Evolutionary conservation across 1,140 invertebrate species (phyloP), one percentile per base, ranked within the genome.

Genomic region (Eumaeus atala): DNA sequence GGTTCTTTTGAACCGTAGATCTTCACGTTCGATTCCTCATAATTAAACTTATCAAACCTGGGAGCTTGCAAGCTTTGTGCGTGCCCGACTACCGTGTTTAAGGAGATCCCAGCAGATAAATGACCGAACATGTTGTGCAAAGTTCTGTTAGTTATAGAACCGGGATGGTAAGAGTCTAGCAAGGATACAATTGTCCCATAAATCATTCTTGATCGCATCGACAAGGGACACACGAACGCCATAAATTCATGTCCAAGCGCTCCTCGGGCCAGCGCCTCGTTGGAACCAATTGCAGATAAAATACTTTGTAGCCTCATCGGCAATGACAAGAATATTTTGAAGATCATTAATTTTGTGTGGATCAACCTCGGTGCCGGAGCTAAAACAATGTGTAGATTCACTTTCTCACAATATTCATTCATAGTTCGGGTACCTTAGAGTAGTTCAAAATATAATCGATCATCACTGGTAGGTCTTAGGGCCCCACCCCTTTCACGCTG

Each of bases 381-480:
- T 6, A 16, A 36, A 7, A 60, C 67, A 6, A 81, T 74, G 28
- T 74, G 36, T 1, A 79, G 37, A 12, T 74, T 67, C 5, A 64
- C 64, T 53, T 84, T 84, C 5, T 76, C 66, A 62, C 76, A 77
- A 16, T 74, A 79, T 0, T 59, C 70, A 7, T n/a, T n/a, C n/a
- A n/a, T 4, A 93, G 38, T 51, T 89, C 72, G 9, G 69, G 56
- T n/a, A 77, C 66, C 1, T 78, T 70, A 0, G 91, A 91, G 10
- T 67, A 50, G 1, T 87, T 66, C n/a, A 92, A 59, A 8, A 92
- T 86, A 51, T 91, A 89, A 54, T 95, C 90, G 0, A 96, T 90
- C 73, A 91, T 91, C 0, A 93, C 91, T 8, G 94, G 93, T 9
- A 95, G 57, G 74, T 96, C 95, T 40, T 90, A 91, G 0, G 80